Evolutionary conservation across 2,888 invertebrate species (phyloP), one percentile per base, ranked within the genome.

Genomic region (Andrena hattorfiana): DNA sequence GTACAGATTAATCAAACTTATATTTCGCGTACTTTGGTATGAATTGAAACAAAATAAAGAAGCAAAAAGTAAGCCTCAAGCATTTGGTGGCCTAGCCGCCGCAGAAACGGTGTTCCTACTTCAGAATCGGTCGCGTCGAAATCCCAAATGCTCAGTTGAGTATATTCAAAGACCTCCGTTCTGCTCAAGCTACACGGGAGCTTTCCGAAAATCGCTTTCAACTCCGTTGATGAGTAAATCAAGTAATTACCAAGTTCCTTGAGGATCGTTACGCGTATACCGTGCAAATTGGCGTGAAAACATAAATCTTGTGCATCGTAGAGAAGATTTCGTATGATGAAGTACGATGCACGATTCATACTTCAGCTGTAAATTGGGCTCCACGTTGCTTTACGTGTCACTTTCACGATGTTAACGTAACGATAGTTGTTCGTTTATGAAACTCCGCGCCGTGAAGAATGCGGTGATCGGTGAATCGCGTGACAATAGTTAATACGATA

Each of bases 401-500:
- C 28, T 71, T 70, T 66, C 7, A 2, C 28, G 30, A n/a, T 13
- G 30, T 69, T 16, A 60, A 23, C 30, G 16, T 23, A 70, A 66
- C 28, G 70, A 76, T 56, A 68, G 62, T 60, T 32, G 35, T 78
- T 3, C 20, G 30, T 13, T 26, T 60, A 51, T n/a, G 13, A 79
- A 64, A 10, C 51, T 64, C n/a, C 48, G 51, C 35, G 63, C 51
- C 59, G 13, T 26, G 48, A 60, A 66, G 51, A 62, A 70, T 60
- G 64, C 59, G 77, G 64, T 32, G 80, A 70, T 42, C 64, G 81
- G 74, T n/a, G 81, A 48, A 80, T 81, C 81, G 81, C 82, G 81
- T 82, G 82, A 82, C 81, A 56, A 67, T 81, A 75, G 66, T 82
- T 82, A 81, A 81, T 74, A 66, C 81, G 81, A 69, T 64, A 69